These are phyloP conservation scores for Napeogenes sylphis DNA, from an alignment of 2,888 invertebrate genomes.

Conservation along the genomic window DNA sequence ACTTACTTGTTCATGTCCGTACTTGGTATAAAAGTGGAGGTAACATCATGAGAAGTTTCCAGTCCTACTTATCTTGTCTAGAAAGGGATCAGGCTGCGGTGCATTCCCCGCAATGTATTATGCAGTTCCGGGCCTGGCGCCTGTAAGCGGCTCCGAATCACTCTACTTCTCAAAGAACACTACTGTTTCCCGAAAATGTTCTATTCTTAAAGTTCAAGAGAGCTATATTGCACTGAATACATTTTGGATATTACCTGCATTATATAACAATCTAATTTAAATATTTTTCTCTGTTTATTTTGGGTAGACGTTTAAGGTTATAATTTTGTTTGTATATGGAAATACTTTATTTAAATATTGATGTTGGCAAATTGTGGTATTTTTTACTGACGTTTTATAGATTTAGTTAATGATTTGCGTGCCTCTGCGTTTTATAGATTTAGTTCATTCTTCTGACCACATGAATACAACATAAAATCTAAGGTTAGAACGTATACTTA, in stretches of 20 bases:
- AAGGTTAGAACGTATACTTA: too few relatives aligned
- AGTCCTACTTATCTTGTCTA: constrained; percentile 74
- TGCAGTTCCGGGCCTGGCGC: constrained; percentile 65
- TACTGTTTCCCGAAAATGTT: constrained; percentile 60
- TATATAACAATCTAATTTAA: background rate
- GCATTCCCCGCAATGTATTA: constrained; percentile 76
- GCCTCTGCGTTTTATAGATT: background rate
- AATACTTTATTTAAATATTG: too few relatives aligned
- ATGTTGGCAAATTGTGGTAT: background rate
- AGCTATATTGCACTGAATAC: constrained; percentile 55
- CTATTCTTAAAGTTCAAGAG: constrained; percentile 59
- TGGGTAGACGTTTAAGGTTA: background rate
- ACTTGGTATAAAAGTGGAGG: constrained; percentile 65
- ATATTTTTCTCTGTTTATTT: constrained; percentile 2
- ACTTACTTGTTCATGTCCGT: constrained; percentile 65
- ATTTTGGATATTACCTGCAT: constrained; percentile 55
- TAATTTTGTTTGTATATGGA: too few relatives aligned
- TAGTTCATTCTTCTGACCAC: too few relatives aligned
- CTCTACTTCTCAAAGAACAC: constrained; percentile 57
- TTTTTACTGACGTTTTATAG: background rate
- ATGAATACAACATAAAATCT: too few relatives aligned
- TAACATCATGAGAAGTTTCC: constrained; percentile 69
- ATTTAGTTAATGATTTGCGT: too few relatives aligned
- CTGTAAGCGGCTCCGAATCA: constrained; percentile 70
- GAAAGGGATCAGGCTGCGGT: constrained; percentile 75